A percentile compares a stretch with the other conserved stretches of the same genome.
Evolutionary conservation across 1,140 invertebrate genomes (phyloP).

Genomic region (Platyscapa corneri): DNA sequence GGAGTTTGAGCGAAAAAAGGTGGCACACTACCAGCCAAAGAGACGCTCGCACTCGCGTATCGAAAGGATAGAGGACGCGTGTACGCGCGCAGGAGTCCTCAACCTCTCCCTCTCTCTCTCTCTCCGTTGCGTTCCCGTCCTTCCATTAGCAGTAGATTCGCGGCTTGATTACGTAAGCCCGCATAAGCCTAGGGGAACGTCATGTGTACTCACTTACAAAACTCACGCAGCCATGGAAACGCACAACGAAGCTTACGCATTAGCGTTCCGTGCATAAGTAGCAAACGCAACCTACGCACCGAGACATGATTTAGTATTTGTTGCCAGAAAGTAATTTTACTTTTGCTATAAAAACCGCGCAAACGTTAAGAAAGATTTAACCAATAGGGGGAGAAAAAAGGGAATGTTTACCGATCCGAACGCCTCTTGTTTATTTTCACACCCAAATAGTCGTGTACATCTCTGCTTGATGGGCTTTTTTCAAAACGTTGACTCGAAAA

Average conservation of each 20-base stretch:
- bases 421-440: background rate
- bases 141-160: background rate
- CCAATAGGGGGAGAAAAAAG: background rate
- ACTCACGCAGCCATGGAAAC: no score
- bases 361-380: no score
- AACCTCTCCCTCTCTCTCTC: background rate
- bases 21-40: background rate
- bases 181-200: background rate
- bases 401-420: conserved; percentile 7
- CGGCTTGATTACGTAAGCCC: conserved; percentile 13
- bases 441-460: no score
- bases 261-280: background rate
- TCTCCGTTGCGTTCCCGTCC: background rate
- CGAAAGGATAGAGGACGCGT: conserved; percentile 4
- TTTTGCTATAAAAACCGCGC: background rate
- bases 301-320: background rate
- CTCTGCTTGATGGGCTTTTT: no score
- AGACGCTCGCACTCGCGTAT: background rate
- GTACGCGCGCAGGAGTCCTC: background rate
- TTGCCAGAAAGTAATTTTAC: background rate
- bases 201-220: background rate
- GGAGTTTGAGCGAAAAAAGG: conserved; percentile 39
- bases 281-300: background rate
- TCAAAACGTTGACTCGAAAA: no score
- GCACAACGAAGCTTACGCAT: background rate